Conservation (phyloP, 2,797 vertebrate genomes). For the Danio kyathit region DNA sequence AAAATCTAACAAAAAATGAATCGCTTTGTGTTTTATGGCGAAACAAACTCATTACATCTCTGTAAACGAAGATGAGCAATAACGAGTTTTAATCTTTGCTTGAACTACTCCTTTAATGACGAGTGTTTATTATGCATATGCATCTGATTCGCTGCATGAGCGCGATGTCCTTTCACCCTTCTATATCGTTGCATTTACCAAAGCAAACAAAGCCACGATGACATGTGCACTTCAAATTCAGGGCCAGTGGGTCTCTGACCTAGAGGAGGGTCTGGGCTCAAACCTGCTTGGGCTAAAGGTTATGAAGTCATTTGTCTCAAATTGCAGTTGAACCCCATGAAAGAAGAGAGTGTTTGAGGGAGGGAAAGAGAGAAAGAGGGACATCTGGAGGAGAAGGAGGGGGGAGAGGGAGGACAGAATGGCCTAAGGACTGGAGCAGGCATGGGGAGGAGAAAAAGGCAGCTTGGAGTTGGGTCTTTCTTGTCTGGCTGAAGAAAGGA, state of each 20-base stretch:
- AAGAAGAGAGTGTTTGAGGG: conserved; percentile 54
- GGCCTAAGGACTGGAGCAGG: conserved; percentile 64
- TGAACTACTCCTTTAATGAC: not conserved
- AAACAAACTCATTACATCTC: not conserved
- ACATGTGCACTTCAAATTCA: conserved; percentile 53
- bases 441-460: conserved; percentile 78
- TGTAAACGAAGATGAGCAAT: not conserved
- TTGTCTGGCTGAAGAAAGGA: conserved; percentile 83
- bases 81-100: not conserved
- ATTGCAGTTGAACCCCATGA: conserved; percentile 57
- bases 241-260: conserved; percentile 34
- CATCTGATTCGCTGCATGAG: conserved; percentile 1
- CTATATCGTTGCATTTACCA: conserved; percentile 28
- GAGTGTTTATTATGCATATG: conserved; percentile 18
- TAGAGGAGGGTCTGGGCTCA: conserved; percentile 48
- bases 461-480: conserved; percentile 86
- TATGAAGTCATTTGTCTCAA: conserved; percentile 77
- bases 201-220: conserved; percentile 43
- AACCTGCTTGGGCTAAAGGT: conserved; percentile 66
- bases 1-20: not conserved
- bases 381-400: conserved; percentile 74
- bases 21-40: not conserved
- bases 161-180: not conserved
- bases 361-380: conserved; percentile 56
- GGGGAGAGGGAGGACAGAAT: conserved; percentile 79